A percentile compares a stretch with the other conserved stretches of the same genome.
Evolutionary conservation across 2,888 invertebrate genomes (phyloP).

Genomic region (Augochlorella aurata): DNA sequence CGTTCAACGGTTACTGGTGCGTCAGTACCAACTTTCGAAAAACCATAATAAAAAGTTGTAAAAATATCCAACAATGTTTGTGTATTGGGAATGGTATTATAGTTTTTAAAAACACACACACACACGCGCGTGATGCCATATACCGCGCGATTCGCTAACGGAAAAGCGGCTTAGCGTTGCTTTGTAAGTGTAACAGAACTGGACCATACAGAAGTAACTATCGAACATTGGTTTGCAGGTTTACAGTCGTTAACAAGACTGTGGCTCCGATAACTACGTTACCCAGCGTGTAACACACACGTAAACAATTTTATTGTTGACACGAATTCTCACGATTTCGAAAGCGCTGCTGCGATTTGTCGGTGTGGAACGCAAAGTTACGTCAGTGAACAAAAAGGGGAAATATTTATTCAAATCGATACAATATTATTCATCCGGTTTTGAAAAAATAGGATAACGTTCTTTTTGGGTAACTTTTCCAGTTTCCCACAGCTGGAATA

Average conservation of each 20-base stretch:
- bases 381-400: not conserved
- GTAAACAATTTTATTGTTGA: conserved; percentile 16
- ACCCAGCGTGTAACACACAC: not conserved
- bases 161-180: conserved; percentile 7
- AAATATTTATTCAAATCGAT: no score
- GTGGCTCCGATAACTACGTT: conserved; percentile 19
- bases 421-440: no score
- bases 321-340: not conserved
- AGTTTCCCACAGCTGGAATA: no score
- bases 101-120: not conserved
- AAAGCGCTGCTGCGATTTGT: not conserved
- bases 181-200: conserved; percentile 30
- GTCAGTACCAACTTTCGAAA: no score
- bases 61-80: not conserved
- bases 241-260: conserved; percentile 29
- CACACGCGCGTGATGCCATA: not conserved
- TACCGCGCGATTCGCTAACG: not conserved
- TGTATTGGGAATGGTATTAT: not conserved
- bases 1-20: no score
- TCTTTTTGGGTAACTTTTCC: no score
- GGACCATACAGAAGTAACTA: conserved; percentile 29
- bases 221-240: conserved; percentile 20
- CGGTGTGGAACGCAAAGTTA: not conserved
- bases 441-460: no score
- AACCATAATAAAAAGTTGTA: not conserved